Evolutionary conservation across 2,797 vertebrate genomes (phyloP).

Genomic region (Phoebastria nigripes): DNA sequence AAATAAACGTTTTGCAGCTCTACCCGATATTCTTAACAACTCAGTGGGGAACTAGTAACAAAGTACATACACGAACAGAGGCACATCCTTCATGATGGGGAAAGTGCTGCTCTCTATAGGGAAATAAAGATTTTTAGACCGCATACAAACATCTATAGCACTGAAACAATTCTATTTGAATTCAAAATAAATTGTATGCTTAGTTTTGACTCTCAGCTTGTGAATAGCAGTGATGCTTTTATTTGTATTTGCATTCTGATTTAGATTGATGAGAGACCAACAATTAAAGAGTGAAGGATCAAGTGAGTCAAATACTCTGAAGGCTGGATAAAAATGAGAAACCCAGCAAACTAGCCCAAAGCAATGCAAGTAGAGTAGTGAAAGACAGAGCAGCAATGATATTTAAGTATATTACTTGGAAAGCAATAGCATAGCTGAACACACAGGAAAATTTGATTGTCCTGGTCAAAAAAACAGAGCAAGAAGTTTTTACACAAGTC

Average conservation of each 20-base stretch:
- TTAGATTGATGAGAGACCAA: background rate
- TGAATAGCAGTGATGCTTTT: background rate
- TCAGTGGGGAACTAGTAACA: background rate
- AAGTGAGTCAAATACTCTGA: background rate
- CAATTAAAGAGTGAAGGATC: background rate
- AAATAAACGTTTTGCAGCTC: background rate
- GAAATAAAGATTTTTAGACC: background rate
- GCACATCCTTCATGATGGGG: background rate
- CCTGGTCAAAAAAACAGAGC: background rate
- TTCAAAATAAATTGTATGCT: background rate
- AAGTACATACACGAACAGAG: background rate
- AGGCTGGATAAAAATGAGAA: background rate
- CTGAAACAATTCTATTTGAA: background rate
- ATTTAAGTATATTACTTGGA: background rate
- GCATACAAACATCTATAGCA: background rate
- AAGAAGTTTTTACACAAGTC: background rate
- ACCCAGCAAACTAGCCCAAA: background rate
- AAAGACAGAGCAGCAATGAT: background rate
- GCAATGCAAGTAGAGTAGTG: background rate
- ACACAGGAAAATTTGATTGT: background rate
- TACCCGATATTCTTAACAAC: background rate
- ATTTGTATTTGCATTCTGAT: conserved; percentile 2
- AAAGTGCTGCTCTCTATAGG: background rate
- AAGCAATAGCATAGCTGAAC: background rate
- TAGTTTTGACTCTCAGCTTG: background rate